Evolutionary conservation across 2,113 vertebrate genomes (phyloP).

Genomic region (Cathartes aura): DNA sequence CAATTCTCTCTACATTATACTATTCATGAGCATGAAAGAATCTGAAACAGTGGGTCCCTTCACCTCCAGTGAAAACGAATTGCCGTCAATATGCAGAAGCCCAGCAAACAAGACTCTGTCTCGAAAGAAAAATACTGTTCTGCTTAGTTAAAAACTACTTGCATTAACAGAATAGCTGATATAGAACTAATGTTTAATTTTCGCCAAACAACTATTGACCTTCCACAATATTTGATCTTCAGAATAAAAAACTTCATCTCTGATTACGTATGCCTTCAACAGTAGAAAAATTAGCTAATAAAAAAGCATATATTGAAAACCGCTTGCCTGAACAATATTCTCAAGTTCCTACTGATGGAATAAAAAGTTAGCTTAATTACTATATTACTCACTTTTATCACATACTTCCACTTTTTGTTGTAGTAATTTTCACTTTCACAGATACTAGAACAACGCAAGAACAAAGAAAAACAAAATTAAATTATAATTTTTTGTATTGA

Average conservation of each 20-base stretch:
- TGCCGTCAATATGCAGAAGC: neutral
- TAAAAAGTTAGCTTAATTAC: neutral
- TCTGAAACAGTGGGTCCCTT: neutral
- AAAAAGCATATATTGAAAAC: neutral
- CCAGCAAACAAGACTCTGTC: neutral
- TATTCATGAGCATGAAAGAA: neutral
- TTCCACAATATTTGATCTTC: neutral
- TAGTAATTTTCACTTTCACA: neutral
- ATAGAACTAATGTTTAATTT: neutral
- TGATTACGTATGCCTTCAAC: neutral
- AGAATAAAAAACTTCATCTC: neutral
- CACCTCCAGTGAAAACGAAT: neutral
- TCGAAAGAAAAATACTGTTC: neutral
- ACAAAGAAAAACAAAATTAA: neutral
- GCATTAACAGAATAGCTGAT: neutral
- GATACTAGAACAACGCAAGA: neutral
- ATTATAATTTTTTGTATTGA: neutral
- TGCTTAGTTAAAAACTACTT: neutral
- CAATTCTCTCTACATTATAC: neutral
- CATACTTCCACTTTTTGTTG: neutral
- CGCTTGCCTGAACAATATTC: neutral
- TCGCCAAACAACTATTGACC: neutral
- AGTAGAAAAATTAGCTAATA: neutral
- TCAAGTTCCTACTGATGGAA: neutral
- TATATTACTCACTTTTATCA: neutral